Percentiles rank a stretch among this genome's conserved stretches.
phyloP scores from a whole-genome alignment of 2,888 invertebrate genomes.

The Platypus cylindrus region DNA sequence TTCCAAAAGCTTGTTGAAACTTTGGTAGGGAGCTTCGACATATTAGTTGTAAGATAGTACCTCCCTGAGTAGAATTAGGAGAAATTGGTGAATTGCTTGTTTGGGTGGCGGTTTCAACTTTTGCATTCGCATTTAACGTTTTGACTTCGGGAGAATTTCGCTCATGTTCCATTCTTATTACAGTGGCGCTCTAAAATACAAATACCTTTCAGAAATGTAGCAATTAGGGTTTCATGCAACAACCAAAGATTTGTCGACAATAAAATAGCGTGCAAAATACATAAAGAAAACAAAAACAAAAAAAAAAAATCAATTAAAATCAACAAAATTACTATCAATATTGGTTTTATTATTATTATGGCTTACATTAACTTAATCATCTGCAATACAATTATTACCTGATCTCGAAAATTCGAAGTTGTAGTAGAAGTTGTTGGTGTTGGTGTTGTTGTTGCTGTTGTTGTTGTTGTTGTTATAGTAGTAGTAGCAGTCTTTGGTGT shows the following conservation, averaged over 20 bases:
- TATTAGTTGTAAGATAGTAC: conserved; percentile 44
- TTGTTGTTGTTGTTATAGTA: no score
- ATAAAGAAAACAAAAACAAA: neutral
- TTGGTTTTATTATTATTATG: no score
- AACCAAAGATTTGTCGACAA: neutral
- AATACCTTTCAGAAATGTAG: no score
- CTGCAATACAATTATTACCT: no score
- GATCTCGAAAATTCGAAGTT: neutral
- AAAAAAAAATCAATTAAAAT: neutral
- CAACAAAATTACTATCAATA: no score
- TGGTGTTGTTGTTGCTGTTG: no score
- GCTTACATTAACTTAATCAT: no score
- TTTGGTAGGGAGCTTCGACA: conserved; percentile 52
- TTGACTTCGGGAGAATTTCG: conserved; percentile 8
- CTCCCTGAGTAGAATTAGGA: conserved; percentile 19
- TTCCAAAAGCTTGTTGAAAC: conserved; percentile 69
- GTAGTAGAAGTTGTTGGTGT: no score
- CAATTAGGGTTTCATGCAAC: conserved; percentile 1
- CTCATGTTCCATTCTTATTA: conserved; percentile 13
- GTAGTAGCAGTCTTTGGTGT: neutral
- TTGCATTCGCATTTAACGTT: conserved; percentile 12
- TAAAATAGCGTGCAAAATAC: no score
- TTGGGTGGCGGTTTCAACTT: conserved; percentile 19
- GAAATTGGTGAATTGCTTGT: conserved; percentile 13
- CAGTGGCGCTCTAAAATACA: conserved; percentile 13